These are phyloP conservation scores for Andrena minutula DNA, from an alignment of 2,888 invertebrate genomes.

Conservation along the genomic window DNA sequence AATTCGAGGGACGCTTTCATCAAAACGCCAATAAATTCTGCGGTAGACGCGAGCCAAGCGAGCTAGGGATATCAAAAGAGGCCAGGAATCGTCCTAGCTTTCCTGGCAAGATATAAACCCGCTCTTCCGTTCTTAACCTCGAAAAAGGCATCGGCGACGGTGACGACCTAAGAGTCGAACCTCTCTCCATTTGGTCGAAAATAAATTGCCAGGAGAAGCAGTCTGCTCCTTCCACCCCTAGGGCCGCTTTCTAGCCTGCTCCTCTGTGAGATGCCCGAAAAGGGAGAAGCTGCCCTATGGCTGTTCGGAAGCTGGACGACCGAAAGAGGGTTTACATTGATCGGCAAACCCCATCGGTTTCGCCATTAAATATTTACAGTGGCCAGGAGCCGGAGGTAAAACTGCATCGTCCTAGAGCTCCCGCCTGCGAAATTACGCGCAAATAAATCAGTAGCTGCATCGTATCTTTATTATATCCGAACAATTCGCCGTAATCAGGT, in stretches of 20 bases:
- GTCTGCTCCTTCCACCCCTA: background rate
- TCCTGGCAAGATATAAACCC: conserved; percentile 39
- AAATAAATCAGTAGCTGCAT: conserved; percentile 18
- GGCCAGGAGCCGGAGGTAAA: conserved; percentile 47
- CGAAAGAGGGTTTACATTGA: conserved; percentile 72
- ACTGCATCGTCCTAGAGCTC: conserved; percentile 51
- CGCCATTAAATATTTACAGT: conserved; percentile 77
- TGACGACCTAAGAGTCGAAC: conserved; percentile 51
- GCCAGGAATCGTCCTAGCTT: conserved; percentile 16
- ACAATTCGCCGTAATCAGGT: background rate
- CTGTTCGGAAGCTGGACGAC: conserved; percentile 60
- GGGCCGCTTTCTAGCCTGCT: conserved; percentile 17
- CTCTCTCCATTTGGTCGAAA: conserved; percentile 61
- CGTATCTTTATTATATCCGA: conserved; percentile 20
- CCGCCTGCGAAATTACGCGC: conserved; percentile 14
- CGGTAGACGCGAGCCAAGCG: conserved; percentile 56
- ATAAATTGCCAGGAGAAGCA: conserved; percentile 64
- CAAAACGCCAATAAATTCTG: conserved; percentile 75
- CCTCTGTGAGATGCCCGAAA: conserved; percentile 25
- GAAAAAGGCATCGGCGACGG: conserved; percentile 48
- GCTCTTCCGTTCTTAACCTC: conserved; percentile 37
- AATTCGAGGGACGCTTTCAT: conserved; percentile 68
- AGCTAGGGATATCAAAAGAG: conserved; percentile 70
- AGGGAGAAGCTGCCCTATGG: conserved; percentile 43
- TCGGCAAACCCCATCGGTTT: conserved; percentile 73